Percentiles rank a stretch among this genome's conserved stretches.
Evolutionary conservation across 2,888 invertebrate species (phyloP).

Genomic region (Lampropteryx suffumata): DNA sequence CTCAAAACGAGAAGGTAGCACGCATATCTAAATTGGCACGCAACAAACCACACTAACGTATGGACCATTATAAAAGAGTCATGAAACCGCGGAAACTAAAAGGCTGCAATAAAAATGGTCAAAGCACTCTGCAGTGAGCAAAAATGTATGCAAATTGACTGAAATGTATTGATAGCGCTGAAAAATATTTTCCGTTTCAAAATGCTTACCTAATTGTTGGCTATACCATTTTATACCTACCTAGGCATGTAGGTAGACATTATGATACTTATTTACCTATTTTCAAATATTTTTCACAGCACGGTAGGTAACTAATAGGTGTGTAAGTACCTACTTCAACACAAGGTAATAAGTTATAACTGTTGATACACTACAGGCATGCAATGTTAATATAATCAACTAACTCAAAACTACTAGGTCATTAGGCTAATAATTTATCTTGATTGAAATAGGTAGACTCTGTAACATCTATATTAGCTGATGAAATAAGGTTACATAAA

Average conservation of each 20-base stretch:
- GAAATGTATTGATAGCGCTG: conserved; percentile 69
- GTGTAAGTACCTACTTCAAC: no score
- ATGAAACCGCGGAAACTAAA: conserved; percentile 58
- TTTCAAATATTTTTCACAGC: no score
- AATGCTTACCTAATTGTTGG: conserved; percentile 25
- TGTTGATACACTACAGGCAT: no score
- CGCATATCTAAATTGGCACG: conserved; percentile 27
- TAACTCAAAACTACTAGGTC: no score
- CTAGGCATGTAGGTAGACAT: no score
- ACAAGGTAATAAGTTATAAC: no score
- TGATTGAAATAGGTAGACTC: conserved; percentile 1
- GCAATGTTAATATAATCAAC: no score
- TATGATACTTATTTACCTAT: no score
- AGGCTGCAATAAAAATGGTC: conserved; percentile 62
- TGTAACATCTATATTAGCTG: conserved; percentile 44
- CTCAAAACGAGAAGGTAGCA: conserved; percentile 10
- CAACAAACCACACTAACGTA: conserved; percentile 33
- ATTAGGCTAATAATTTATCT: no score
- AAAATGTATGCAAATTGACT: conserved; percentile 71
- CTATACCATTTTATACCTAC: no score
- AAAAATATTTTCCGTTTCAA: conserved; percentile 61
- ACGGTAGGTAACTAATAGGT: no score
- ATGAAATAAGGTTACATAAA: conserved; percentile 69
- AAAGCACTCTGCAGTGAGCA: conserved; percentile 59
- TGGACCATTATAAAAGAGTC: conserved; percentile 39